phyloP scores from a whole-genome alignment of 1,140 invertebrate species.

The Helicorthomorpha holstii region DNA sequence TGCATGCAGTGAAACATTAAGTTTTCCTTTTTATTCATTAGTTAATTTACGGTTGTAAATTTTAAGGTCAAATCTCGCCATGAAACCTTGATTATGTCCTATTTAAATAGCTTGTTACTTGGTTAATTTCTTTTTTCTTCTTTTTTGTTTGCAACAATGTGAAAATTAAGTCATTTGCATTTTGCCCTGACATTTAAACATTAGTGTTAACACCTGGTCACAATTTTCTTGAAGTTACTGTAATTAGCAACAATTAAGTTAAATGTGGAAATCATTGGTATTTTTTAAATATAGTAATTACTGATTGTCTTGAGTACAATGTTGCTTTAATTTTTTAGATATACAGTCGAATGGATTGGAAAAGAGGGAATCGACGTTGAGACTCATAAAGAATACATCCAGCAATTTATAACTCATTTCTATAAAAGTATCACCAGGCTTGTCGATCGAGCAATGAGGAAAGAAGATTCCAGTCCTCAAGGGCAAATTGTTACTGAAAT shows the following conservation, averaged over 20 bases:
- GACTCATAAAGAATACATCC: conserved; percentile 84
- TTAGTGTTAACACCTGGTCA: too few relatives aligned
- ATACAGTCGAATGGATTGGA: conserved; percentile 93
- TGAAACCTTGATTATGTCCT: too few relatives aligned
- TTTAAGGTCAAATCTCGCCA: too few relatives aligned
- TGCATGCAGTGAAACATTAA: too few relatives aligned
- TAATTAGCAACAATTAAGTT: too few relatives aligned
- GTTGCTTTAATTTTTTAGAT: conserved; percentile 33
- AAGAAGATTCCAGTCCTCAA: conserved; percentile 82
- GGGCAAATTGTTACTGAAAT: conserved; percentile 91
- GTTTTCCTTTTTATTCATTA: too few relatives aligned
- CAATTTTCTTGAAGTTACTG: neutral
- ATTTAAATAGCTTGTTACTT: too few relatives aligned
- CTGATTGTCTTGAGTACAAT: neutral
- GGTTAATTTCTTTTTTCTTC: too few relatives aligned
- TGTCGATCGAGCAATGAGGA: conserved; percentile 83
- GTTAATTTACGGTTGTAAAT: too few relatives aligned
- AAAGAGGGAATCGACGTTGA: conserved; percentile 82
- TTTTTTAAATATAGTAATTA: neutral
- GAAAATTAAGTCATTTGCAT: too few relatives aligned
- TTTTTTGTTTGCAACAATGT: too few relatives aligned
- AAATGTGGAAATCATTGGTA: neutral
- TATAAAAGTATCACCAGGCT: conserved; percentile 85
- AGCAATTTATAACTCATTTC: conserved; percentile 89
- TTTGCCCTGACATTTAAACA: neutral